Base-by-base conservation (phyloP, 2,888 invertebrate species). In the Drosophila rellima region DNA sequence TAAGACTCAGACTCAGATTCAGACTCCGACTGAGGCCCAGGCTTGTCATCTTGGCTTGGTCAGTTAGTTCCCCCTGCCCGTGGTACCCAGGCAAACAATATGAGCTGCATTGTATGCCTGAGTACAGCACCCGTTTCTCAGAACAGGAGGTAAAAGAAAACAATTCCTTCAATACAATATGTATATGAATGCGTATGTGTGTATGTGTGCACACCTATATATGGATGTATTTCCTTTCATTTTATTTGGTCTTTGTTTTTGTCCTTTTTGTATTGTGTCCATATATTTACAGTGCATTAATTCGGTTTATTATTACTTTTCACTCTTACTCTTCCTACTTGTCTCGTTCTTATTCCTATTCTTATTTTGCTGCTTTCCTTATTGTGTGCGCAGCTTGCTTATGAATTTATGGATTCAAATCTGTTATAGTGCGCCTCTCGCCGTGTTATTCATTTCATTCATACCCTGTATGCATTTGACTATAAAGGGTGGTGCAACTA, bases 391-490 rank as follows among this genome's bases (percentile, higher is more conserved):
- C 55, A 60, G 42, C 56, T 61, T 37, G 66, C 48, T 76, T 76
- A 73, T 76, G 64, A 76, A 73, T 80, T 76, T 69, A 73, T 80
- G 80, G 70, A 79, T 79, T 73, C 66, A 80, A 73, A 78, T 74
- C 31, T 55, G 45, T 48, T 62, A 44, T 56, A 11, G 42, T 59
- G 50, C 55, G 35, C 52, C 42, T 52, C 42, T 71, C 33, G 59
- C 20, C 54, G 31, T 64, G 52, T 50, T 40, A 42, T 55, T 57
- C 44, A 15, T 35, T 48, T 23, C 54, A 5, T 44, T 13, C 11
- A 33, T 48, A 48, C 48, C 48, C 33, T 48, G n/a, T 33, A 48
- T 13, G 11, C 17, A 47, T 13, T 31, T 18, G 6, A 3, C 17
- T 7, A 17, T 13, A 31, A 11, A 33, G 31, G 33, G 45, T 26